A percentile compares a stretch with the other conserved stretches of the same genome.
Conservation (phyloP, 2,113 vertebrate species). For the Pyrgilauda ruficollis region DNA sequence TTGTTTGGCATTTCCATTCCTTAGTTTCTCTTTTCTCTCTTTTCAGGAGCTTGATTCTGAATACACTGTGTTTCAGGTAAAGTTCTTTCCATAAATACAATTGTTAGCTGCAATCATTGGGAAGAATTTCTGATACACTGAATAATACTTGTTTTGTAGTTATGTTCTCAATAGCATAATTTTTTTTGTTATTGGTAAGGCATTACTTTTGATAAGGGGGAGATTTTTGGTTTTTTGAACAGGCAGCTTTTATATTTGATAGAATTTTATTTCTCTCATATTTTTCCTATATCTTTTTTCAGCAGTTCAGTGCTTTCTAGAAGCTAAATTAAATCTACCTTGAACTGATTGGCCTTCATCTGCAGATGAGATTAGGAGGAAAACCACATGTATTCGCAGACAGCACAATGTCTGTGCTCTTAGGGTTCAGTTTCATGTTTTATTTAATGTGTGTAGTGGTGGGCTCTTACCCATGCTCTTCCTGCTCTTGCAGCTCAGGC, state of each 20-base stretch:
- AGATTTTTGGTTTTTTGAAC: neutral
- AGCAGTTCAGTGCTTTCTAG: neutral
- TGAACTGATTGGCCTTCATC: neutral
- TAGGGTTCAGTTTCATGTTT: neutral
- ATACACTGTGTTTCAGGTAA: slow-evolving; percentile 85
- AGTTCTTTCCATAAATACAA: neutral
- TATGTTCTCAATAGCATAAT: neutral
- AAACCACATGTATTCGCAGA: neutral
- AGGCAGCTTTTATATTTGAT: neutral
- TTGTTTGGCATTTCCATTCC: neutral
- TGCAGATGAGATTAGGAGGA: neutral
- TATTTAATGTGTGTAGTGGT: neutral
- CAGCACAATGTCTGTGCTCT: neutral
- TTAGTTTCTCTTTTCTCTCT: slow-evolving; percentile 59
- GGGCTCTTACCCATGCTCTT: neutral
- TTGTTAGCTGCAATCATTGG: neutral
- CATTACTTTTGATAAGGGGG: neutral
- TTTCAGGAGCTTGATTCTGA: slow-evolving; percentile 80
- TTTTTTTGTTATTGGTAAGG: neutral
- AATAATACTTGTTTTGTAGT: neutral
- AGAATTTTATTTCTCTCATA: neutral
- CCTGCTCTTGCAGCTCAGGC: neutral
- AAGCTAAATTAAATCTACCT: neutral
- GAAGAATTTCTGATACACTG: neutral
- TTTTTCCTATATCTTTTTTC: neutral